These are phyloP conservation scores for Urosaurus nigricauda DNA, from an alignment of 2,797 vertebrate genomes.

Conservation along the genomic window DNA sequence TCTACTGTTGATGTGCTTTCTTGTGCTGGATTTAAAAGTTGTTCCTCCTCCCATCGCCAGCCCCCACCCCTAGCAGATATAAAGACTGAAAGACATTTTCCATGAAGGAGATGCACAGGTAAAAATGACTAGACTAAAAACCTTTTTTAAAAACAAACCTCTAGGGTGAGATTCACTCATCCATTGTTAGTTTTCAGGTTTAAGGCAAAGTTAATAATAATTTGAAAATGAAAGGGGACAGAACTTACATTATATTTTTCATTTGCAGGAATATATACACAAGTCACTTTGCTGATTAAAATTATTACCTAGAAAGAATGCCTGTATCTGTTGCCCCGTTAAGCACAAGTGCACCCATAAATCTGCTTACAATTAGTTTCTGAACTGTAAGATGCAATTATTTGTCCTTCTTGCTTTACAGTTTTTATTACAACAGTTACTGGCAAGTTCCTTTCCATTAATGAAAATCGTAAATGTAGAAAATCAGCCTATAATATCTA, in stretches of 20 bases:
- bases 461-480: background rate
- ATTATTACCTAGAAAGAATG: background rate
- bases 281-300: slow-evolving; percentile 26
- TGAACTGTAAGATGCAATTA: background rate
- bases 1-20: slow-evolving; percentile 62
- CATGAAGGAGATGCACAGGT: slow-evolving; percentile 38
- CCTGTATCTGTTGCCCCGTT: background rate
- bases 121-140: background rate
- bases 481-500: background rate
- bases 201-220: slow-evolving; percentile 9
- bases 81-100: slow-evolving; percentile 43
- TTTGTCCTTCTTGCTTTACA: background rate
- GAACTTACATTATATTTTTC: slow-evolving; percentile 8
- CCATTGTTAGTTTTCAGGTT: background rate
- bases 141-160: background rate
- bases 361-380: slow-evolving; percentile 1
- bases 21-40: slow-evolving; percentile 55
- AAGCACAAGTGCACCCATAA: background rate
- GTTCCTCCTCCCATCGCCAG: slow-evolving; percentile 25
- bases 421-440: background rate
- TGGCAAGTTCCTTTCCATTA: background rate
- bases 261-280: background rate
- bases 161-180: background rate
- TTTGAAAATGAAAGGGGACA: slow-evolving; percentile 5
- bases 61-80: slow-evolving; percentile 12